Base-by-base conservation (phyloP, 2,888 invertebrate genomes). In the Tenthredo amoena region DNA sequence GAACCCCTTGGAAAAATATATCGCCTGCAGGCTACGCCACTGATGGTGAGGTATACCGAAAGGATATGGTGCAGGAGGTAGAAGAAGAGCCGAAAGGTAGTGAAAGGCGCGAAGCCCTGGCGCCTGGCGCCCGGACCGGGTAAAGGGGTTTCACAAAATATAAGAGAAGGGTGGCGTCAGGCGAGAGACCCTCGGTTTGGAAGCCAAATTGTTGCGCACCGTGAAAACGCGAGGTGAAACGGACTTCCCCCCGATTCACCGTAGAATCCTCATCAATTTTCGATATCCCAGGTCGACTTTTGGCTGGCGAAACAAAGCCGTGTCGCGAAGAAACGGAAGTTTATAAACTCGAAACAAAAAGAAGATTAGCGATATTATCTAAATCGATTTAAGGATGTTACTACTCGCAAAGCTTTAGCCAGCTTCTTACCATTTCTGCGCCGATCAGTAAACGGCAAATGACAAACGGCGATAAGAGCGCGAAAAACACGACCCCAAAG, bases 71-170 rank as follows among this genome's bases (percentile, higher is more conserved):
- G 58, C 34, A 31, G 40, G 82, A 82, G 82, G 83, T n/a, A 83
- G 65, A 65, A 83, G 43, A 68, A 83, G 43, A 83, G 83, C 83
- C 83, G 47, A 83, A 83, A 83, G 83, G 50, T 50, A 62, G 81
- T 71, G 83, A 83, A 81, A 91, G 91, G 91, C 91, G 91, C 91
- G 91, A 91, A 91, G 88, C 90, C 87, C 88, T 91, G 91, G 91
- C 91, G 91, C 91, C 91, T 91, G 90, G 91, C 91, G 91, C 91
- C 89, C 88, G 86, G 71, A 71, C 65, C 31, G 83, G 68, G 31
- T 37, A 34, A 83, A 83, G 83, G 83, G 83, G 83, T 83, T 83
- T 34, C 47, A 81, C 62, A 71, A 71, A 83, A 83, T 50, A 71
- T 83, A 18, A 31, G 83, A 62, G 83, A 83, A 83, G 83, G 83